Conservation (phyloP, 2,797 vertebrate species). For the Artibeus jamaicensis region DNA sequence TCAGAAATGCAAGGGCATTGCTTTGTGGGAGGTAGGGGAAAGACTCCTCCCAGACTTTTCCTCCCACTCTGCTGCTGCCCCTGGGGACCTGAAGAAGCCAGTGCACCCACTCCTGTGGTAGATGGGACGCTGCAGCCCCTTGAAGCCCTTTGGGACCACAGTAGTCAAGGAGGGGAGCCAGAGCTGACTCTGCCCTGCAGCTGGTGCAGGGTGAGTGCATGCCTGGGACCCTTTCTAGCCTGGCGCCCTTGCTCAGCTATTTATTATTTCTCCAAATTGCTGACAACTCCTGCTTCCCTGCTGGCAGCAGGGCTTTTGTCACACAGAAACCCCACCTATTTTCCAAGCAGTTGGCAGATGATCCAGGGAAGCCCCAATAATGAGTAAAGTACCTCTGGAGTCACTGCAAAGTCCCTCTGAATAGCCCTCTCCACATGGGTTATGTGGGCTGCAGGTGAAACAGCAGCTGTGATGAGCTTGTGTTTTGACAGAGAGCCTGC, state of each 20-base stretch:
- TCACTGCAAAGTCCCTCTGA: neutral
- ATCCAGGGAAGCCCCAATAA: neutral
- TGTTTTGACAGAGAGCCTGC: slow-evolving; percentile 77
- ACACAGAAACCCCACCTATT: neutral
- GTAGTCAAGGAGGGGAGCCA: too few species aligned
- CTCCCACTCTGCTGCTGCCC: neutral
- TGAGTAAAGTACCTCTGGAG: neutral
- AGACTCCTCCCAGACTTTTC: neutral
- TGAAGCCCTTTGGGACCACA: neutral
- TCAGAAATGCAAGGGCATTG: neutral
- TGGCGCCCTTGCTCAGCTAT: neutral
- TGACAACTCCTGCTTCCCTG: neutral
- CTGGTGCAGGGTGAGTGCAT: neutral
- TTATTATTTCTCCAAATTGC: neutral
- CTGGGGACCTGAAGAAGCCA: neutral
- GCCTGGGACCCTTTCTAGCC: neutral
- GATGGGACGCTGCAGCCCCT: neutral
- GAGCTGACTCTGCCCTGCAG: neutral
- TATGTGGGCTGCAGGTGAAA: neutral
- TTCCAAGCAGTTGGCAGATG: neutral
- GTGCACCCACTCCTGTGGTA: neutral
- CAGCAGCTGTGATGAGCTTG: slow-evolving; percentile 71
- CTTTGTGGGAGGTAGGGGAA: neutral
- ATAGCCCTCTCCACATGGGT: neutral
- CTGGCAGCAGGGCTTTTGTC: neutral